A percentile compares a stretch with the other conserved stretches of the same genome.
These are phyloP conservation scores for Lutjanus argentimaculatus DNA, from an alignment of 2,797 vertebrate species.

Conservation along the genomic window DNA sequence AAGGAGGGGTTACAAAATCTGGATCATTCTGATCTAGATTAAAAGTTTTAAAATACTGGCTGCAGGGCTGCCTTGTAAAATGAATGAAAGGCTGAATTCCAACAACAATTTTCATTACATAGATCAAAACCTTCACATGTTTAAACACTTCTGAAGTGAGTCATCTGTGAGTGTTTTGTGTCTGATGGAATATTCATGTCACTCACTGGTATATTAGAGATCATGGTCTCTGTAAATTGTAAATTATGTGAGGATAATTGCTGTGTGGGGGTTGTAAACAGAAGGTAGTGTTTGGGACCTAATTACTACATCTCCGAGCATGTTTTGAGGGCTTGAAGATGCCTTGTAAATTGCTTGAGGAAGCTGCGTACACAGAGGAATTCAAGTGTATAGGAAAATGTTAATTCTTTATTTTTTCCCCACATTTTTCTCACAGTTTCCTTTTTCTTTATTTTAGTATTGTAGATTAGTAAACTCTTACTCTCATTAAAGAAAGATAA, in stretches of 20 bases:
- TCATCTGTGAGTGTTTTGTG: too few species aligned
- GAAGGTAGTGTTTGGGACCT: neutral
- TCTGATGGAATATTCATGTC: too few species aligned
- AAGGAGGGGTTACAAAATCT: too few species aligned
- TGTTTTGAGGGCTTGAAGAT: neutral
- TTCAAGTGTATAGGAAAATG: neutral
- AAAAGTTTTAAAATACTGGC: too few species aligned
- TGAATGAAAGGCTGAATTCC: too few species aligned
- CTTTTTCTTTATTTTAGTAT: neutral
- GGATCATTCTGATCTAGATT: too few species aligned
- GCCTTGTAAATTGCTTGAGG: neutral
- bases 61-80: too few species aligned
- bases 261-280: too few species aligned
- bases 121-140: too few species aligned
- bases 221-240: neutral
- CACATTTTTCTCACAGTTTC: neutral
- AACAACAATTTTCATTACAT: neutral
- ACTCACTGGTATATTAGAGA: too few species aligned
- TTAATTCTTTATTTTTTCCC: too few species aligned
- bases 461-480: neutral
- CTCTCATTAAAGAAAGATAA: neutral
- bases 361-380: neutral
- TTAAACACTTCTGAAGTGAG: neutral
- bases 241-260: neutral
- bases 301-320: conserved; percentile 12